Evolutionary conservation across 2,113 vertebrate species (phyloP).

Genomic region (Rhegmatorhina hoffmannsi): DNA sequence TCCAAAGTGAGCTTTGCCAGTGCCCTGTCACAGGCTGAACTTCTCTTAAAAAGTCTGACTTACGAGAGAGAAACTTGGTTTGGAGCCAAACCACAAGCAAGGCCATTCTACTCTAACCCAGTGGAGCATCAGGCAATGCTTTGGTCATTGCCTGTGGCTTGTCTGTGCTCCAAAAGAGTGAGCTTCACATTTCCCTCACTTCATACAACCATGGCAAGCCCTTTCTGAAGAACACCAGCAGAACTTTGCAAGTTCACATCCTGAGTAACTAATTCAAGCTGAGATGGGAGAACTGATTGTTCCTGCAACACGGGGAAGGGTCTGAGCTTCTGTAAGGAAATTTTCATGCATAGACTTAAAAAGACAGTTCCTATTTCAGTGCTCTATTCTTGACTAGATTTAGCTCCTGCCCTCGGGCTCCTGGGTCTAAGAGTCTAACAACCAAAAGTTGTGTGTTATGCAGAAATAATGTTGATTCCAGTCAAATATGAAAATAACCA

Average conservation of each 20-base stretch:
- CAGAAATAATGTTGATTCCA: neutral
- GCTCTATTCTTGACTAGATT: neutral
- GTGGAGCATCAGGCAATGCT: neutral
- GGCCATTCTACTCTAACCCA: neutral
- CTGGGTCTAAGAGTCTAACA: neutral
- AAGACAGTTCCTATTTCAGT: neutral
- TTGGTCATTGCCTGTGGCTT: conserved; percentile 1
- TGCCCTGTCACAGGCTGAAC: neutral
- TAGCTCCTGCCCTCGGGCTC: neutral
- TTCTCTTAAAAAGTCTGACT: neutral
- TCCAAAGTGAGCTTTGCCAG: neutral
- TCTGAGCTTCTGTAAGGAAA: neutral
- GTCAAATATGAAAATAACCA: neutral
- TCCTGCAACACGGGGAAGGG: neutral
- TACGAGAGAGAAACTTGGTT: neutral
- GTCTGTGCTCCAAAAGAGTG: neutral
- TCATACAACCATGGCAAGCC: neutral
- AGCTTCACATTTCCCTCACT: neutral
- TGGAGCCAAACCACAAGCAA: conserved; percentile 19
- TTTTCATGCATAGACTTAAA: neutral
- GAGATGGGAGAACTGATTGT: neutral
- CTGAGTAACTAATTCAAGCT: neutral
- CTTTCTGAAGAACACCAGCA: neutral
- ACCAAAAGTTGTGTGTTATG: neutral
- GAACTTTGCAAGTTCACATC: neutral